Conservation (phyloP, 2,797 vertebrate species). For the Cirrhinus molitorella region DNA sequence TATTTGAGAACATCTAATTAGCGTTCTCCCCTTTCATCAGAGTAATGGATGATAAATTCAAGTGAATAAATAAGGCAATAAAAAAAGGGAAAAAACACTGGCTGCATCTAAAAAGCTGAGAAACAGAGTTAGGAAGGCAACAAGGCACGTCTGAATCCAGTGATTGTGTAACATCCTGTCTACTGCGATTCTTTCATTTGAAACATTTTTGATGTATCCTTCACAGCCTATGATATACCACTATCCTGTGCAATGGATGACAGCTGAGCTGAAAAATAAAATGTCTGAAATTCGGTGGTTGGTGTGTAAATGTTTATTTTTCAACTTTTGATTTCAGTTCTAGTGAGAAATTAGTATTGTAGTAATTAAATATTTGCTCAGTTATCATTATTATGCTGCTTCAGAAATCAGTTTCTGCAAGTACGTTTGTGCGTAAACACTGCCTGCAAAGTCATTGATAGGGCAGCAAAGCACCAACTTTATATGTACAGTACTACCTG, state of each 20-base stretch:
- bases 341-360: background rate
- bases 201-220: conserved; percentile 7
- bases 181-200: conserved; percentile 3
- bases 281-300: background rate
- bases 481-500: no score
- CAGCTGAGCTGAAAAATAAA: background rate
- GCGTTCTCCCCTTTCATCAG: conserved; percentile 3
- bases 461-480: no score
- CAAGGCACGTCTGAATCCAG: background rate
- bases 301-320: background rate
- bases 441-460: background rate
- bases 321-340: background rate
- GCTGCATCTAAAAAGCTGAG: background rate
- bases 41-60: conserved; percentile 20
- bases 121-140: conserved; percentile 8
- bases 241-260: background rate
- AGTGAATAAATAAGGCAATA: background rate
- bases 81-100: background rate
- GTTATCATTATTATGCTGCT: background rate
- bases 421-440: background rate
- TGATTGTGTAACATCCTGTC: conserved; percentile 15
- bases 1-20: conserved; percentile 48
- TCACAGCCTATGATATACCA: background rate
- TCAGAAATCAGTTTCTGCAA: background rate
- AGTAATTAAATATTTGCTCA: background rate